Evolutionary conservation across 2,888 invertebrate species (phyloP).

Genomic region (Mimumesa dahlbomi): DNA sequence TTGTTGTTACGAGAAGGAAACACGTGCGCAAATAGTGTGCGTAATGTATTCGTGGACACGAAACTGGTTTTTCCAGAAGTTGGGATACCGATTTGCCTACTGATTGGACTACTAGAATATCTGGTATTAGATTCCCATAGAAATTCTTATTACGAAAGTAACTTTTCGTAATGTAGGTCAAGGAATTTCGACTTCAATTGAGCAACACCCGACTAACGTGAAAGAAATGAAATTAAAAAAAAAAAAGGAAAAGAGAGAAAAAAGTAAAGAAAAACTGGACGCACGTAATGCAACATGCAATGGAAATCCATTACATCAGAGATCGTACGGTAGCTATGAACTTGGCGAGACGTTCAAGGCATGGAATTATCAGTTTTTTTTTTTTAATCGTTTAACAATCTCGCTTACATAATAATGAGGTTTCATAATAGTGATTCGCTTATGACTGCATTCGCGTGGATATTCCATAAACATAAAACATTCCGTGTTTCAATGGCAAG

Average conservation of each 20-base stretch:
- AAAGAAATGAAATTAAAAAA: no score
- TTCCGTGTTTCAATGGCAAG: conserved; percentile 30
- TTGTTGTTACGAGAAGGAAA: not conserved
- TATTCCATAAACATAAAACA: not conserved
- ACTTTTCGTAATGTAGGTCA: not conserved
- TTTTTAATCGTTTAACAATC: no score
- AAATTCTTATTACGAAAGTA: not conserved
- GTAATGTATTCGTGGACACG: conserved; percentile 1
- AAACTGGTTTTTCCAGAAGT: conserved; percentile 39
- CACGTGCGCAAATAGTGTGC: not conserved
- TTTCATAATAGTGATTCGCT: not conserved
- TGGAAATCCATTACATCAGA: no score
- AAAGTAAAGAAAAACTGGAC: no score
- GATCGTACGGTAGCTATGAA: no score
- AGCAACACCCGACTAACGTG: no score
- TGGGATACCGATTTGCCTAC: not conserved
- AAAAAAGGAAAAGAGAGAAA: no score
- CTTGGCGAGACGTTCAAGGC: no score
- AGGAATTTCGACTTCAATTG: no score
- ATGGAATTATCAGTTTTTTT: no score
- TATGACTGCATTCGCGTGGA: not conserved
- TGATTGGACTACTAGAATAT: not conserved
- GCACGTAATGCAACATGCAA: no score
- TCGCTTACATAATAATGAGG: no score
- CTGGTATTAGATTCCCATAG: not conserved